Evolutionary conservation across 2,888 invertebrate species (phyloP), one percentile per base, ranked within the genome.

Genomic region (Agelastica alni): DNA sequence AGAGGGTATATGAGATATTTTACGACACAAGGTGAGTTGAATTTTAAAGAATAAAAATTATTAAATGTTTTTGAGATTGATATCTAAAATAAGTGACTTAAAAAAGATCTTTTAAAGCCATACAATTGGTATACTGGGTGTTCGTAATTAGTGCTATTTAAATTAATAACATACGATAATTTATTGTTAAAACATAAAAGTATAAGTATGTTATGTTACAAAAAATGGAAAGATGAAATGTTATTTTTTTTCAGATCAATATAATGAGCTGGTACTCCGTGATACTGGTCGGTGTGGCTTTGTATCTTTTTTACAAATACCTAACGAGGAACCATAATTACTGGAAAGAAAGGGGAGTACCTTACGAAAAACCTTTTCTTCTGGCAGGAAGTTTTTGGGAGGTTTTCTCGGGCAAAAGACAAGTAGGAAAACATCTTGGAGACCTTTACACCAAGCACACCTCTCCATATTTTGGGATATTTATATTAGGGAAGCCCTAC

Each of bases 401-500:
- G 7, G 67, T 70, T 5, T 68, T 68, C 41, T 62, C 59, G 10
- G 70, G 70, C 7, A 65, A 65, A 62, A 57, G 58, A 7, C 76
- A 75, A n/a, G 65, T 76, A 10, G 75, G 74, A 1, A 70, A 74
- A 37, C 73, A 70, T 36, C 53, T 76, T 3, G 70, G 72, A 44
- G 52, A 71, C 20, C 63, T 77, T 13, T 77, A 77, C 62, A 65
- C 67, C 52, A 67, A 64, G 59, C 68, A 67, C 49, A 64, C 62
- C 22, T 69, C 64, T 9, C 69, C 69, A 0, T 77, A 72, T 58
- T 71, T 79, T 12, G 81, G 81, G 2, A 76, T 80, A 41, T 80
- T 76, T 60, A 77, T 79, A 20, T 71, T 79, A 47, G 76, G 79
- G 53, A 78, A 77, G 52, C 81, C 80, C 0, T 77, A 78, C 39